Percentiles rank a stretch among this genome's conserved stretches.
phyloP scores from a whole-genome alignment of 1,140 invertebrate genomes.

The Bombus waltoni region DNA sequence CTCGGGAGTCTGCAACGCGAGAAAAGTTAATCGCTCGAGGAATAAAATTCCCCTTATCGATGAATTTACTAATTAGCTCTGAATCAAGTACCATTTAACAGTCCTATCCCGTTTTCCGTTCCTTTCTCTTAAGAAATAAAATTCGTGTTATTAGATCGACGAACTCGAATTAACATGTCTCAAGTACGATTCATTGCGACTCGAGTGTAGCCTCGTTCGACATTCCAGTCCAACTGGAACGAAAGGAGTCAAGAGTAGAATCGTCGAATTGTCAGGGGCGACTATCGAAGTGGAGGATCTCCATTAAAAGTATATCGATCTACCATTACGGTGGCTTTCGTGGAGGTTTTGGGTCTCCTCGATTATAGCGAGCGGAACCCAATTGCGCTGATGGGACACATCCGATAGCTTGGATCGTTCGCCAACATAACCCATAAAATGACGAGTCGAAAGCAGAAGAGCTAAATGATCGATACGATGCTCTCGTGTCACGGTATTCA shows the following conservation, averaged over 20 bases:
- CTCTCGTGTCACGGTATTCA: background rate
- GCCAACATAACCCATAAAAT: slow-evolving; percentile 9
- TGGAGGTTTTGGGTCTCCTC: background rate
- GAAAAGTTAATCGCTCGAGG: too few relatives aligned
- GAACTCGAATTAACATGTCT: background rate
- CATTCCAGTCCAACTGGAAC: too few relatives aligned
- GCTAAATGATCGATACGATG: background rate
- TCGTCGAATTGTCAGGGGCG: background rate
- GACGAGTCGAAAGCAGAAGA: background rate
- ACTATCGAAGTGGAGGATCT: background rate
- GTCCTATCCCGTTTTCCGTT: background rate
- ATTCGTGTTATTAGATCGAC: background rate
- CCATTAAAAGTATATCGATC: background rate
- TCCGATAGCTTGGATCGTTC: background rate
- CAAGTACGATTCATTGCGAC: background rate
- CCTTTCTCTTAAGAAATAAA: background rate
- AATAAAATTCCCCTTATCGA: background rate
- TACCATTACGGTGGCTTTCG: background rate
- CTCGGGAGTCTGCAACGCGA: too few relatives aligned
- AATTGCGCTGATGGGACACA: slow-evolving; percentile 9
- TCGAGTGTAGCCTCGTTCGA: background rate
- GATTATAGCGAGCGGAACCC: slow-evolving; percentile 4
- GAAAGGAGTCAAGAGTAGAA: background rate
- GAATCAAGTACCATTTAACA: background rate
- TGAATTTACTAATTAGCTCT: background rate